A percentile compares a stretch with the other conserved stretches of the same genome.
Evolutionary conservation across 2,113 vertebrate genomes (phyloP).

Genomic region (Lamprologus speciosus): DNA sequence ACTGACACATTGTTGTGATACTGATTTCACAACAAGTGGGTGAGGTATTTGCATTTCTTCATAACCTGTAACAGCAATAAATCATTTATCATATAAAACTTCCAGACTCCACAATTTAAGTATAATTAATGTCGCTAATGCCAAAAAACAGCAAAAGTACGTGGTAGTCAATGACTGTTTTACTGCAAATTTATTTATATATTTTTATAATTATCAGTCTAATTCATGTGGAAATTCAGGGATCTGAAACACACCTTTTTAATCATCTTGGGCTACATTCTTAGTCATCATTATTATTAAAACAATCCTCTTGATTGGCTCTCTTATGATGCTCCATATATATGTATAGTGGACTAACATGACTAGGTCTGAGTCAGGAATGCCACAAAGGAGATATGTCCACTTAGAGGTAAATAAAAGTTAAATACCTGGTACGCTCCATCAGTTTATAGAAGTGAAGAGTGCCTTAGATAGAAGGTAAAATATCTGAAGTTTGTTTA

Average conservation of each 20-base stretch:
- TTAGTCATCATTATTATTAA: background rate
- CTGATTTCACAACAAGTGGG: background rate
- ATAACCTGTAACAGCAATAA: background rate
- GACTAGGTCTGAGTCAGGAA: background rate
- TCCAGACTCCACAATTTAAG: background rate
- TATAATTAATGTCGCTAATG: background rate
- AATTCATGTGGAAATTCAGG: background rate
- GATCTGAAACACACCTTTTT: background rate
- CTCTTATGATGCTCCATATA: fast-evolving
- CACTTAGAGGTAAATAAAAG: background rate
- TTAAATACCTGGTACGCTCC: fast-evolving
- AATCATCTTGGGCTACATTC: background rate
- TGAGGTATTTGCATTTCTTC: background rate
- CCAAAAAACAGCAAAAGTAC: background rate
- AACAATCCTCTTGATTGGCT: background rate
- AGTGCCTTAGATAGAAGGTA: fast-evolving
- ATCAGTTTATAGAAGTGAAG: background rate
- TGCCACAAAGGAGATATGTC: fast-evolving
- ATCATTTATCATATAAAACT: background rate
- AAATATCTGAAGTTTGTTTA: background rate
- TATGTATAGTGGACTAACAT: background rate
- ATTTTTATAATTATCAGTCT: background rate
- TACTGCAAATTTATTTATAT: background rate
- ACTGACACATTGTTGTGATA: background rate
- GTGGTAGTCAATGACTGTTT: background rate